phyloP scores from a whole-genome alignment of 2,888 invertebrate species.

The Pachydiplax longipennis region DNA sequence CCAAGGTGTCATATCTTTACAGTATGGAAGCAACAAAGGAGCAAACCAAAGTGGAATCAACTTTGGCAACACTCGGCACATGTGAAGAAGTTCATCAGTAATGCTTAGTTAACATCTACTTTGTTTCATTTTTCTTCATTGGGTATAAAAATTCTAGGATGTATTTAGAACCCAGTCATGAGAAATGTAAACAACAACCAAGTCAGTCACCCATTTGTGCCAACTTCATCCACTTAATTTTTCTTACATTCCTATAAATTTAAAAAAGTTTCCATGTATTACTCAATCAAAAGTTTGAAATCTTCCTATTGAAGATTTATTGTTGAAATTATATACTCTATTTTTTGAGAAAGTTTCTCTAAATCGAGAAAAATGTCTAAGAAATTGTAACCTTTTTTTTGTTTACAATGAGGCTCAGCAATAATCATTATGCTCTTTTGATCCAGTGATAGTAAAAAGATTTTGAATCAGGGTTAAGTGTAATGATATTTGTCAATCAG shows the following conservation, averaged over 20 bases:
- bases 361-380: not conserved
- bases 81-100: constrained; percentile 68
- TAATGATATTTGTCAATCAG: not conserved
- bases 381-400: not conserved
- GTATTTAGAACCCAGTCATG: not conserved
- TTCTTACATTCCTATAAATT: constrained; percentile 29
- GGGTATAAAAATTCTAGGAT: constrained; percentile 4
- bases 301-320: not conserved
- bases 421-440: not conserved
- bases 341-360: not conserved
- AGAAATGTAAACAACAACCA: constrained; percentile 2
- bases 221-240: constrained; percentile 35
- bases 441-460: not conserved
- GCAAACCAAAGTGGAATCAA: constrained; percentile 96
- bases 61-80: constrained; percentile 96
- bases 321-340: not conserved
- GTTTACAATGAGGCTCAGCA: not conserved
- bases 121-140: constrained; percentile 26
- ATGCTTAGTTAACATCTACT: not conserved
- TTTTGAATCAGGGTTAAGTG: not conserved
- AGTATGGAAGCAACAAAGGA: constrained; percentile 97
- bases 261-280: not conserved
- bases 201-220: constrained; percentile 38
- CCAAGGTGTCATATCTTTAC: constrained; percentile 90
- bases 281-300: not conserved